A percentile compares a stretch with the other conserved stretches of the same genome.
These are phyloP conservation scores for Ceratina australensis DNA, from an alignment of 1,140 invertebrate genomes.

Conservation along the genomic window DNA sequence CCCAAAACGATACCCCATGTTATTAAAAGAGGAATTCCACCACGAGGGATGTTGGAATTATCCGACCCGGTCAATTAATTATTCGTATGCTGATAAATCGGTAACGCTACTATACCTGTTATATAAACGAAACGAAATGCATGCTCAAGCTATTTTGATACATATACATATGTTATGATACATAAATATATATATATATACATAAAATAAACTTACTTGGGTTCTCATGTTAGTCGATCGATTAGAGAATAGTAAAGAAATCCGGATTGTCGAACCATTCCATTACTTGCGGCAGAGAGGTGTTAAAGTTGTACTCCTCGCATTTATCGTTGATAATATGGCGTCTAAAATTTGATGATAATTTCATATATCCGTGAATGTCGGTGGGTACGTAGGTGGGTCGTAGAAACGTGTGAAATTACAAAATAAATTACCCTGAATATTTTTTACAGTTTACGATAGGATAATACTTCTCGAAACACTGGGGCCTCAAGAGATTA, in stretches of 20 bases:
- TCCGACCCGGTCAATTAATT: neutral
- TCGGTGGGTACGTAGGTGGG: too few relatives aligned
- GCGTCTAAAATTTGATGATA: neutral
- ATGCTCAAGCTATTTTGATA: too few relatives aligned
- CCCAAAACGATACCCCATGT: conserved; percentile 89
- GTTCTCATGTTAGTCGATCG: neutral
- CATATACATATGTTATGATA: too few relatives aligned
- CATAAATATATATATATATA: too few relatives aligned
- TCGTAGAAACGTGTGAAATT: neutral
- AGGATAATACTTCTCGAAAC: conserved; percentile 79
- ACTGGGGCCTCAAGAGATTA: conserved; percentile 81
- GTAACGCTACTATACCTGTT: neutral
- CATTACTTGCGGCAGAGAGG: conserved; percentile 77
- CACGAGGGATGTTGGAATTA: conserved; percentile 29
- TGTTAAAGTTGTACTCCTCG: conserved; percentile 78
- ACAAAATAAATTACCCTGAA: conserved; percentile 71
- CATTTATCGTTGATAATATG: conserved; percentile 71
- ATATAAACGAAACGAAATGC: too few relatives aligned
- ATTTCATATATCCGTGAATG: too few relatives aligned
- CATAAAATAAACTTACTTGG: neutral
- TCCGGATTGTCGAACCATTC: conserved; percentile 82
- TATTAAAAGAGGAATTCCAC: conserved; percentile 85
- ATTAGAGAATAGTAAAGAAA: conserved; percentile 47
- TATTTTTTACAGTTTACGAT: conserved; percentile 76
- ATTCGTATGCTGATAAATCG: neutral